Percentiles rank a stretch among this genome's conserved stretches.
Evolutionary conservation across 2,888 invertebrate species (phyloP).

Genomic region (Pasiphila rectangulata): DNA sequence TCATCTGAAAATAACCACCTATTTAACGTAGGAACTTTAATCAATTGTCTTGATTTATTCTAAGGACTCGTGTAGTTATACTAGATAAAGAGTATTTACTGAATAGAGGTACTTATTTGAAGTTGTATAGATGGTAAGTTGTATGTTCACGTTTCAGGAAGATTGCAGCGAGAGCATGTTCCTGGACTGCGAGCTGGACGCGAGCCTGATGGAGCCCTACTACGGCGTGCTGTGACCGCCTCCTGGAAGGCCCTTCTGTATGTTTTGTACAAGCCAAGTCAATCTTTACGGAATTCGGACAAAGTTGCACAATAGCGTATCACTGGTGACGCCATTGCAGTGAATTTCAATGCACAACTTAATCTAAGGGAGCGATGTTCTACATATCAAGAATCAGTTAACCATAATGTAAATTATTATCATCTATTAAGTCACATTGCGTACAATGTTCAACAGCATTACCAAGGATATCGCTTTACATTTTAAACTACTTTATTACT

Average conservation of each 20-base stretch:
- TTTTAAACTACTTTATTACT: slow-evolving; percentile 41
- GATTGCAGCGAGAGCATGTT: slow-evolving; percentile 74
- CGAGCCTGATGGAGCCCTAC: slow-evolving; percentile 72
- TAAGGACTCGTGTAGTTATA: no score
- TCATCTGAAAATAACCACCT: no score
- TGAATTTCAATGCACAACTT: slow-evolving; percentile 27
- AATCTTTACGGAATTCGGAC: slow-evolving; percentile 24
- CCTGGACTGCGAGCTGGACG: slow-evolving; percentile 72
- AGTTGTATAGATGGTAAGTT: no score
- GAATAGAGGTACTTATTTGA: no score
- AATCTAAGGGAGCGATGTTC: slow-evolving; percentile 27
- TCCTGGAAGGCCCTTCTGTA: slow-evolving; percentile 24
- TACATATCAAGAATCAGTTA: slow-evolving; percentile 41
- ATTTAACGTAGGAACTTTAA: no score
- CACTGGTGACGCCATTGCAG: slow-evolving; percentile 21
- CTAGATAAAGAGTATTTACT: no score
- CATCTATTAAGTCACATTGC: slow-evolving; percentile 50
- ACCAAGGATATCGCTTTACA: slow-evolving; percentile 75
- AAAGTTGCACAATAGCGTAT: slow-evolving; percentile 29
- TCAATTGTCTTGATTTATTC: no score
- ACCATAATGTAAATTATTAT: slow-evolving; percentile 50
- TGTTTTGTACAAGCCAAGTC: slow-evolving; percentile 43
- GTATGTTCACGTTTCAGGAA: slow-evolving; percentile 66
- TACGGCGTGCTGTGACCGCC: slow-evolving; percentile 70
- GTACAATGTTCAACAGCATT: slow-evolving; percentile 56